phyloP scores from a whole-genome alignment of 2,113 vertebrate genomes.

The Gasterosteus aculeatus region DNA sequence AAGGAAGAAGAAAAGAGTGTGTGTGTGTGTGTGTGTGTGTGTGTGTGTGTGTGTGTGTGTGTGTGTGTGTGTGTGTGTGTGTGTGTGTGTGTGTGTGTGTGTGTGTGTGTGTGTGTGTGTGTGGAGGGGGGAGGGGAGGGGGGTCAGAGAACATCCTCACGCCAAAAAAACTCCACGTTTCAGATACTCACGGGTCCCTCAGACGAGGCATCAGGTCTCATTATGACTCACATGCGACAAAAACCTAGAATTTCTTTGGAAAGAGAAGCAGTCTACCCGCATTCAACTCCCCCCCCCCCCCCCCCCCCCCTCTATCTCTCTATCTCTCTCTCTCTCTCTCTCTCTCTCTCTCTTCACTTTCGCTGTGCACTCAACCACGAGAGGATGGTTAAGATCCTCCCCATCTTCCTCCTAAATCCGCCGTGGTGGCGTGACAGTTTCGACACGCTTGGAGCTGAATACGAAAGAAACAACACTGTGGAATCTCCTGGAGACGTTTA shows the following conservation, averaged over 20 bases:
- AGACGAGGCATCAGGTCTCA: not conserved
- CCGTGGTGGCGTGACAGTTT: slow-evolving; percentile 19
- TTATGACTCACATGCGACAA: not conserved
- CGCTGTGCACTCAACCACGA: slow-evolving; percentile 12
- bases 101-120: not conserved
- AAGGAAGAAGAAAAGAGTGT: slow-evolving; percentile 42
- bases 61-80: too few species aligned
- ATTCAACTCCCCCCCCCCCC: too few species aligned
- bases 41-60: too few species aligned
- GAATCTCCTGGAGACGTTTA: slow-evolving; percentile 47
- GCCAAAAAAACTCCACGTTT: slow-evolving; percentile 37
- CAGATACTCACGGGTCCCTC: not conserved
- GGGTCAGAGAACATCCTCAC: slow-evolving; percentile 8
- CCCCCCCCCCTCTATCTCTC: too few species aligned
- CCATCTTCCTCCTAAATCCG: not conserved
- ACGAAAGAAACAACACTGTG: slow-evolving; percentile 46
- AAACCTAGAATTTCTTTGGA: not conserved
- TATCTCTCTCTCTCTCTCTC: too few species aligned
- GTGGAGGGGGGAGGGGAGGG: not conserved
- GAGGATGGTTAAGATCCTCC: not conserved
- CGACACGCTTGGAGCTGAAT: slow-evolving; percentile 20
- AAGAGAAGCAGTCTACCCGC: not conserved
- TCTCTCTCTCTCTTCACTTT: slow-evolving; percentile 41
- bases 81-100: too few species aligned
- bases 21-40: too few species aligned